Evolutionary conservation across 2,888 invertebrate genomes (phyloP), one percentile per base, ranked within the genome.

Genomic region (Leptopilina syphax): DNA sequence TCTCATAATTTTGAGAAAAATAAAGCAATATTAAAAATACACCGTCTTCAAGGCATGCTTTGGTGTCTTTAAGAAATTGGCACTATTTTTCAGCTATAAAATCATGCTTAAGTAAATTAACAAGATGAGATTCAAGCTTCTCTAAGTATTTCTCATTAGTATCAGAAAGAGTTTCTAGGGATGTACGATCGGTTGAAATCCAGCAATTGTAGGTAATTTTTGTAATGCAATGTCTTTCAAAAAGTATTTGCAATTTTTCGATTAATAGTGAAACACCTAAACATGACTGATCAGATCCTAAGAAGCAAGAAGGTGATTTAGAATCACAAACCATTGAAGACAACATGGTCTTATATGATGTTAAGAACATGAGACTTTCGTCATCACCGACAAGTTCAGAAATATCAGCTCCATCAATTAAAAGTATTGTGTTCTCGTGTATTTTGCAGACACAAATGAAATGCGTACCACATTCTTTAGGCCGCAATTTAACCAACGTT

Each of bases 331-430:
- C 50, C 70, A 70, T 70, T 70, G 47, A 47, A 18, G 70, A n/a
- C 70, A 70, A 70, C 47, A 70, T 70, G 9, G 70, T 70, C 8
- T 50, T 70, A 41, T 70, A 70, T 70, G 18, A 50, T 9, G 70
- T 13, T 70, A 70, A 50, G 3, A 18, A 70, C 6, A n/a, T 10
- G 4, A 70, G n/a, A n/a, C n/a, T 6, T 50, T 18, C 50, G 18
- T 24, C 10, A 41, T 70, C 50, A 70, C 10, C 47, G 50, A 50
- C 9, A 47, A 70, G 70, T n/a, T 47, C 70, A 12, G 12, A 18
- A 10, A 70, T 12, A 3, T 50, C 50, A n/a, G 50, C 70, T 10
- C 70, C 70, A 50, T 70, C 34, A 9, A 70, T 47, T 10, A 70
- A 70, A n/a, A n/a, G 41, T 41, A 50, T 70, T 50, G 50, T 70